Percentiles rank a stretch among this genome's conserved stretches.
These are phyloP conservation scores for Phalangium opilio DNA, from an alignment of 2,888 invertebrate species.

Conservation along the genomic window DNA sequence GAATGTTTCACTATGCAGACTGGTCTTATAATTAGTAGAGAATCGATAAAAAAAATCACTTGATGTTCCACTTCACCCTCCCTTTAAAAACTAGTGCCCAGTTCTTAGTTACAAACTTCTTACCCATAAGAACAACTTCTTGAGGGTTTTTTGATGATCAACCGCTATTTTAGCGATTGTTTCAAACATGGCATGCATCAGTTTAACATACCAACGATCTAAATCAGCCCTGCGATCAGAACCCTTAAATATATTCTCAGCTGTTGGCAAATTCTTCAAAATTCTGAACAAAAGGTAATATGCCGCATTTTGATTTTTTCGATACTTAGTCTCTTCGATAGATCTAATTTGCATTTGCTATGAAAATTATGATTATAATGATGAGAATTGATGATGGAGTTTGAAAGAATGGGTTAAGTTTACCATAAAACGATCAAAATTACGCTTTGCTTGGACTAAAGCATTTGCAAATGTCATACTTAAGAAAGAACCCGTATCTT, in stretches of 20 bases:
- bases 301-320: slow-evolving; percentile 65
- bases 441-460: slow-evolving; percentile 70
- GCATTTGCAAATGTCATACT: slow-evolving; percentile 74
- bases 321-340: slow-evolving; percentile 58
- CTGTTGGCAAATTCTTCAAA: slow-evolving; percentile 50
- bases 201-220: slow-evolving; percentile 73
- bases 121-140: slow-evolving; percentile 71
- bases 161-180: slow-evolving; percentile 58
- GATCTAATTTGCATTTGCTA: slow-evolving; percentile 29
- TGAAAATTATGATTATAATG: no score
- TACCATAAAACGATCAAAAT: slow-evolving; percentile 77
- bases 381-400: no score
- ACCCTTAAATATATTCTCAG: slow-evolving; percentile 71
- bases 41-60: no score
- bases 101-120: slow-evolving; percentile 24
- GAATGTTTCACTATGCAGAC: no score
- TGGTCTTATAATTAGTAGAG: no score
- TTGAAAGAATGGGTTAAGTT: no score
- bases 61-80: no score
- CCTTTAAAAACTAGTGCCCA: no score
- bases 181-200: slow-evolving; percentile 69
- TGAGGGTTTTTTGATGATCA: slow-evolving; percentile 84
- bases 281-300: slow-evolving; percentile 72
- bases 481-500: slow-evolving; percentile 69
- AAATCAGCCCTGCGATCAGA: slow-evolving; percentile 75